These are phyloP conservation scores for Allacma fusca DNA, from an alignment of 2,888 invertebrate genomes.

Conservation along the genomic window DNA sequence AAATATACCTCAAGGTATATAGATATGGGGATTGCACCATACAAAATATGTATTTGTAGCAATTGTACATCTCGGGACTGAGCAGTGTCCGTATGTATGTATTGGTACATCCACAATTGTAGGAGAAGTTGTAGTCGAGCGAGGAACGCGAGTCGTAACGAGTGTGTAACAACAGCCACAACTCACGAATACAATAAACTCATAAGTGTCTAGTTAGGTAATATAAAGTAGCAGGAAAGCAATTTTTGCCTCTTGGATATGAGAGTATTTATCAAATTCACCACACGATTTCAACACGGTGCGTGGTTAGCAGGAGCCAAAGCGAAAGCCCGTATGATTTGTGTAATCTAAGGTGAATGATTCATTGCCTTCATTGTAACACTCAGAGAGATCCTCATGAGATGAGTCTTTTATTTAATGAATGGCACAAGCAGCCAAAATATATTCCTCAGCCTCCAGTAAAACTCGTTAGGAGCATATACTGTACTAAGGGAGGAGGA, in stretches of 20 bases:
- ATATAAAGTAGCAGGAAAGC: conserved; percentile 42
- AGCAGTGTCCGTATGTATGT: too few relatives aligned
- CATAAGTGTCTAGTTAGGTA: conserved; percentile 39
- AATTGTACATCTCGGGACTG: too few relatives aligned
- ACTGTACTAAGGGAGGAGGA: background rate
- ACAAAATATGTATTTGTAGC: too few relatives aligned
- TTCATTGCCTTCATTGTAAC: conserved; percentile 35
- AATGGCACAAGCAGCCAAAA: conserved; percentile 35
- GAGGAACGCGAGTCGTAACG: too few relatives aligned
- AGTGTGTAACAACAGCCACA: conserved; percentile 3
- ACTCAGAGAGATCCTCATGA: conserved; percentile 35
- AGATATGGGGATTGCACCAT: too few relatives aligned
- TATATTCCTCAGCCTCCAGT: conserved; percentile 20
- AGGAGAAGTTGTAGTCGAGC: too few relatives aligned
- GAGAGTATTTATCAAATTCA: conserved; percentile 44
- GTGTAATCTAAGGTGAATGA: conserved; percentile 42
- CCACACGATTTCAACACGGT: conserved; percentile 39
- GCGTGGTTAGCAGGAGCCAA: conserved; percentile 21
- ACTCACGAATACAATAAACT: conserved; percentile 17
- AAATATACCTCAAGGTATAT: too few relatives aligned
- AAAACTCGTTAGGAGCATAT: conserved; percentile 21
- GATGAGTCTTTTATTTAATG: conserved; percentile 41
- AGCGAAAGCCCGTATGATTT: conserved; percentile 39
- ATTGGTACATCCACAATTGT: too few relatives aligned
- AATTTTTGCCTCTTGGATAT: conserved; percentile 40